Percentiles rank a stretch among this genome's conserved stretches.
These are phyloP conservation scores for Peromyscus leucopus DNA, from an alignment of 2,113 vertebrate genomes.

Conservation along the genomic window DNA sequence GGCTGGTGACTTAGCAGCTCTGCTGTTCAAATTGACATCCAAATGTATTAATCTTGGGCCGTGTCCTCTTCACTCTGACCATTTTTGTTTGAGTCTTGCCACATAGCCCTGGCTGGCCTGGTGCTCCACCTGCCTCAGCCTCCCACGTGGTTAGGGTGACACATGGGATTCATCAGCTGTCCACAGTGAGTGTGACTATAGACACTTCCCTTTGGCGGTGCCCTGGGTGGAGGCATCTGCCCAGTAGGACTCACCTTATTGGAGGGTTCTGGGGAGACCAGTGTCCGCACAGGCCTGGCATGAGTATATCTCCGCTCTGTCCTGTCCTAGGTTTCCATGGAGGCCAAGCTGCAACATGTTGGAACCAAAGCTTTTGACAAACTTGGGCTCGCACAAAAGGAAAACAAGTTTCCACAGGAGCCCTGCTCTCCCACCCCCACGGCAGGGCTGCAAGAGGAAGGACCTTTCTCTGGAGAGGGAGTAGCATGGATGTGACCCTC, in stretches of 20 bases:
- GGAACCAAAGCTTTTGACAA: conserved; percentile 33
- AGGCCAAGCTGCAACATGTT: background rate
- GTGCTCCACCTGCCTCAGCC: background rate
- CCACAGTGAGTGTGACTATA: background rate
- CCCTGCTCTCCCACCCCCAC: background rate
- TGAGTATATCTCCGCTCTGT: background rate
- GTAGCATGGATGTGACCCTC: background rate
- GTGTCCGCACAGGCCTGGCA: background rate
- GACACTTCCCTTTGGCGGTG: background rate
- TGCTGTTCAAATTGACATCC: conserved; percentile 8
- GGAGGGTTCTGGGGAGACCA: background rate
- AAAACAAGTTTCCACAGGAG: background rate
- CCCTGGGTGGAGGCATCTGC: background rate
- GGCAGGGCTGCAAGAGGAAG: background rate
- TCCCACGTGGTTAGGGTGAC: no score
- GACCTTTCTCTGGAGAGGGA: background rate
- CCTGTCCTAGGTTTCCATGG: background rate
- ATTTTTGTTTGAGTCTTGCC: background rate
- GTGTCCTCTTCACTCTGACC: background rate
- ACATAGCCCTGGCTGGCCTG: background rate
- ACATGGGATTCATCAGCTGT: background rate
- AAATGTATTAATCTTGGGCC: background rate
- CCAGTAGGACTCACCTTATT: background rate
- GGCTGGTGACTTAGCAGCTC: background rate
- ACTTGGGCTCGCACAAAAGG: conserved; percentile 6